Conservation (phyloP, 2,797 vertebrate genomes). For the Epinephelus coioides region DNA sequence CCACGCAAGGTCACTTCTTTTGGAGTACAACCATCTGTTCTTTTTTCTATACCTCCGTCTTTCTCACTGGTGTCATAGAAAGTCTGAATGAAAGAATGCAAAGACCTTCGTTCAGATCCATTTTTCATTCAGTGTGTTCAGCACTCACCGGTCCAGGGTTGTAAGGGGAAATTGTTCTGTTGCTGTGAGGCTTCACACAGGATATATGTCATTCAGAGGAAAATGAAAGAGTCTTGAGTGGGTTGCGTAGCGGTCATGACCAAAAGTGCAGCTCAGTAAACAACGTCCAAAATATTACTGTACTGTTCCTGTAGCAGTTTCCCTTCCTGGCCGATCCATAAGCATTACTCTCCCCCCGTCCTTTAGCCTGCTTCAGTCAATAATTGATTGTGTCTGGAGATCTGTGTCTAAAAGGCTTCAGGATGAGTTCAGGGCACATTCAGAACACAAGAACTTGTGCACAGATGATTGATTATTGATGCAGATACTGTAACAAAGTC, state of each 20-base stretch:
- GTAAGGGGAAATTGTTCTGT: background rate
- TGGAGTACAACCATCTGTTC: background rate
- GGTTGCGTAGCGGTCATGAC: background rate
- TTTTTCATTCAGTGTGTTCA: background rate
- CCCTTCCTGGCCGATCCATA: background rate
- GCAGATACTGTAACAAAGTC: background rate
- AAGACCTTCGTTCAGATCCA: background rate
- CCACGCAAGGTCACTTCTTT: background rate
- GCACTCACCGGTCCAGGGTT: background rate
- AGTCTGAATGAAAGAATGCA: background rate
- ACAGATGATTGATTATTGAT: slow-evolving; percentile 1
- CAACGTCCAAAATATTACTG: background rate
- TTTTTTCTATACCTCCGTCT: background rate
- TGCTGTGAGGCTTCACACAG: background rate
- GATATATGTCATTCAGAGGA: background rate
- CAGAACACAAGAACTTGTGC: background rate
- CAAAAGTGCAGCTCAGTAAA: background rate
- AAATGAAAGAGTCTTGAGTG: background rate
- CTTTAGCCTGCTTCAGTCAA: background rate
- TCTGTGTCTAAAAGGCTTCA: background rate
- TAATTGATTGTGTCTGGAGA: slow-evolving; percentile 1
- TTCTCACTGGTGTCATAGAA: background rate
- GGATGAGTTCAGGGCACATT: background rate
- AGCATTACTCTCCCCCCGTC: background rate
- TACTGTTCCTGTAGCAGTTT: background rate